Evolutionary conservation across 2,888 invertebrate genomes (phyloP), one percentile per base, ranked within the genome.

Genomic region (Galeruca laticollis): DNA sequence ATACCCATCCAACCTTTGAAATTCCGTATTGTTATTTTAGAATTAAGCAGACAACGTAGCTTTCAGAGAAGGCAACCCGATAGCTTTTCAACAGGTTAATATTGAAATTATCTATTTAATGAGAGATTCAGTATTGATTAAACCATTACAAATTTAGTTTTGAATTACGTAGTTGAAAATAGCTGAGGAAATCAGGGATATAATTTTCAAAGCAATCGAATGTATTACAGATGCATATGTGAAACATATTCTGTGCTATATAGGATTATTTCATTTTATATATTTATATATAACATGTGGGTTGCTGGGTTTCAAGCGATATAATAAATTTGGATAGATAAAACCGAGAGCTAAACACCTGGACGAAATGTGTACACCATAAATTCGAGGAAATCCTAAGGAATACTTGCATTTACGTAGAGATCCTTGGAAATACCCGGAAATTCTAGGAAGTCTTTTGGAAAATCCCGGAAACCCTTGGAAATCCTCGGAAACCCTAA

Each of bases 81-180:
- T 75, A 75, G 74, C 72, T 74, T 74, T 75, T 76, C 73, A 76
- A 73, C 73, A 73, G 74, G 77, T 75, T 75, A 76, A 77, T 76
- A 75, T 73, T 72, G 73, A 74, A 76, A 74, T 75, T 75, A 75
- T 76, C 75, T 73, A 73, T 75, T 75, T 74, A 74, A 75, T 73
- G 71, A 72, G 72, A 70, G 72, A 73, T 75, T 75, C 72, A 70
- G 70, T 76, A 75, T 77, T 71, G 76, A 76, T 76, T 70, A 69
- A 74, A 76, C 72, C 71, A 74, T 74, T 73, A 72, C 73, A 75
- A 76, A 73, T 75, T 75, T 76, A 49, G 31, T 61, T 61, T 61
- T 49, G 52, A 52, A 52, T 26, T 26, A 52, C 47, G 47, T 47
- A 47, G 47, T 47, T 47, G 47, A 47, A 47, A 47, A 47, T 18